Base-by-base conservation (phyloP, 2,888 invertebrate genomes). In the Clistopyga incitator region DNA sequence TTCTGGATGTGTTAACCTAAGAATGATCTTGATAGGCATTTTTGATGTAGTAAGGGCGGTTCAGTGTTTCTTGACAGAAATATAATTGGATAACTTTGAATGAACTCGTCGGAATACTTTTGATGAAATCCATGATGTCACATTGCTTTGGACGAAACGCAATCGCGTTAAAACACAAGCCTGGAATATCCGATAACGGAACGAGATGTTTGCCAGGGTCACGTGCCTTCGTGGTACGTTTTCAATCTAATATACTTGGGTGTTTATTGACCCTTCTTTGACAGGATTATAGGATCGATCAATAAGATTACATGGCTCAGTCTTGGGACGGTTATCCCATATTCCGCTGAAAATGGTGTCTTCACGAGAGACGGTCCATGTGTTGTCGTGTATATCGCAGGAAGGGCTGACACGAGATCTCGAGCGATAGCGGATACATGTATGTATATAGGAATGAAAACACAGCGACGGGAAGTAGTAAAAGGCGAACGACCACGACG, bases 401-500 rank as follows among this genome's bases (percentile, higher is more conserved):
- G 61, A 64, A 50, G 52, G 25, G 42, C 54, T 23, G 54, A 76
- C 76, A 54, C 29, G 25, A 54, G 76, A 76, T 45, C 45, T 18
- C 18, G 13, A 18, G 29, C 56, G 65, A 77, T 77, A 77, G 20
- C 45, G 54, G 25, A 65, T 76, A 20, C 65, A 15, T 20, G 13
- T 71, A 11, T 23, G 2, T 38, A 15, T 18, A 8, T 20, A 11
- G 52, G 20, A 61, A 34, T 61, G 38, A 64, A 61, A 29, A 75
- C 15, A 50, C 64, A 50, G 54, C 65, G 59, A 77, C 59, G 50
- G 59, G 68, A 77, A 77, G 68, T 77, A 68, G 68, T 77, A 77
- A 77, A 77, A 77, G 59, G 13, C 61, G 68, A 70, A 61, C 25
- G 77, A 75, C 38, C 45, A 64, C 34, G 54, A 61, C 34, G 65